phyloP scores from a whole-genome alignment of 2,888 invertebrate genomes.

The Xestia rhomboidea region DNA sequence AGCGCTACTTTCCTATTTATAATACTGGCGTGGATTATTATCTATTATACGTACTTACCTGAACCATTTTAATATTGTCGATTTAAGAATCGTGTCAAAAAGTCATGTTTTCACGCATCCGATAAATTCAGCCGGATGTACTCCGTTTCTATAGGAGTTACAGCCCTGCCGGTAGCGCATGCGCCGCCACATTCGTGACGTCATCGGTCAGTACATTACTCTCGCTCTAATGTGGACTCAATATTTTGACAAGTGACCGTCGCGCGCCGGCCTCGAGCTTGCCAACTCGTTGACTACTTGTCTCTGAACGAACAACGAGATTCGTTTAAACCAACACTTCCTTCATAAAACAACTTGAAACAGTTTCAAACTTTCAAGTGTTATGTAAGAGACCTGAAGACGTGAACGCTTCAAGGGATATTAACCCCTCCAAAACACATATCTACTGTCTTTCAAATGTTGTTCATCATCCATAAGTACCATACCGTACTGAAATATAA shows the following conservation, averaged over 20 bases:
- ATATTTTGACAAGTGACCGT: constrained; percentile 50
- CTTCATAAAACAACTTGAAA: constrained; percentile 9
- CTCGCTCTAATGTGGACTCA: constrained; percentile 23
- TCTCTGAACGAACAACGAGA: constrained; percentile 2
- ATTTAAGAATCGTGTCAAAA: not conserved
- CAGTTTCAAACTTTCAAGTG: not conserved
- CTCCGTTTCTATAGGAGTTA: not conserved
- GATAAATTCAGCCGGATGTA: not conserved
- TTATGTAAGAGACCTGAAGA: not conserved
- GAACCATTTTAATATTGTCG: not conserved
- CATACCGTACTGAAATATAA: no score
- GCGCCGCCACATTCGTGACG: constrained; percentile 9
- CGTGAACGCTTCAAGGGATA: not conserved
- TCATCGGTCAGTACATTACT: constrained; percentile 42
- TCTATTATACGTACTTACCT: not conserved
- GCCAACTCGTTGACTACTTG: constrained; percentile 28
- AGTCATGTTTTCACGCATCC: not conserved
- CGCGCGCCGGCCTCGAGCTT: constrained; percentile 21
- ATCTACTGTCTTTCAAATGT: not conserved
- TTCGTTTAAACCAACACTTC: constrained; percentile 25
- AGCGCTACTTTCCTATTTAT: not conserved
- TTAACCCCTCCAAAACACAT: not conserved
- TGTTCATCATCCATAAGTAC: not conserved
- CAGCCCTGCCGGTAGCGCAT: not conserved
- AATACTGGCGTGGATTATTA: not conserved